Conservation (phyloP, 2,113 vertebrate genomes). For the Leucopternis melanops region DNA sequence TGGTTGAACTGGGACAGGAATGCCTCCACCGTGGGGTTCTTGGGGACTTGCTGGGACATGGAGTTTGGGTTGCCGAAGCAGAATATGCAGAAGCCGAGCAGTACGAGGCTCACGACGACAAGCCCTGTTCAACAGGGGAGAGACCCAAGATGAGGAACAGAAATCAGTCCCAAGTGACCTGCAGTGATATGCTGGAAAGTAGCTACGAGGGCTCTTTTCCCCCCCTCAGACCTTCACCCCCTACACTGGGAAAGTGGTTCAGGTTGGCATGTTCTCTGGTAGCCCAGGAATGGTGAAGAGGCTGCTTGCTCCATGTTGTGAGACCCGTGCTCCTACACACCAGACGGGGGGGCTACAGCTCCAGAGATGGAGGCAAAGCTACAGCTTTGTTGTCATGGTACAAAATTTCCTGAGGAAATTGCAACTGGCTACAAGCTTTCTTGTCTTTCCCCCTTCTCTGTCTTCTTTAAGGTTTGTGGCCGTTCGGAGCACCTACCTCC, state of each 20-base stretch:
- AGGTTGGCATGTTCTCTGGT: background rate
- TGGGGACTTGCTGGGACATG: background rate
- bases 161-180: background rate
- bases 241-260: background rate
- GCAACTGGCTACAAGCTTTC: background rate
- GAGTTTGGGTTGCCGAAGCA: background rate
- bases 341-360: background rate
- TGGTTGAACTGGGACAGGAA: conserved; percentile 71
- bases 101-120: accelerated
- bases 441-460: background rate
- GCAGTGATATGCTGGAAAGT: background rate
- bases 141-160: background rate
- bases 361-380: background rate
- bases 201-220: background rate
- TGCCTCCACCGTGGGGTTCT: conserved; percentile 48
- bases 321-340: background rate
- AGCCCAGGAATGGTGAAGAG: background rate
- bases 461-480: background rate
- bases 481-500: background rate
- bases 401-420: background rate
- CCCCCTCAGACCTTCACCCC: background rate
- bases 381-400: background rate
- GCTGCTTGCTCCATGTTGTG: background rate
- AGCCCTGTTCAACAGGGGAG: background rate
- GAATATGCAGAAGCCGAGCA: background rate